Evolutionary conservation across 2,797 vertebrate genomes (phyloP), one percentile per base, ranked within the genome.

Genomic region (Erpetoichthys calabaricus): DNA sequence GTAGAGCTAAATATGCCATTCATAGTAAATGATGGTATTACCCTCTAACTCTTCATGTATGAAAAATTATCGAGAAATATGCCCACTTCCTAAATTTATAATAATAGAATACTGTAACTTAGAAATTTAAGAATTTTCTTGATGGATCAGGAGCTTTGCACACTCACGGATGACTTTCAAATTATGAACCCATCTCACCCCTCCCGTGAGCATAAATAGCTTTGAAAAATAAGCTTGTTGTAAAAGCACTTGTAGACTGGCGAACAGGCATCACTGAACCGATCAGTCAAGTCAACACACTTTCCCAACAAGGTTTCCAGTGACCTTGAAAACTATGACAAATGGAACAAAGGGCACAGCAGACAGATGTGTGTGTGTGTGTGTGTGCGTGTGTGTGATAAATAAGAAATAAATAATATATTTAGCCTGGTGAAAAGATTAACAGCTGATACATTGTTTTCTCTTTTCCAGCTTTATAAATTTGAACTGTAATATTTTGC

Each of bases 161-260:
- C 25, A 25, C 25, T 25, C 25, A 25, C 25, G 25, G 25, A 25
- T 25, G 25, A 25, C 25, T 25, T 25, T 25, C 25, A 25, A 25
- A 25, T 25, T 25, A 25, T 25, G 25, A 25, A 25, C 25, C 25
- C 25, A 25, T 25, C 25, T 25, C 2, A 25, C 25, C 25, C 25
- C 25, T 25, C 25, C 25, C 25, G 25, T 25, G 25, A 25, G 69
- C 65, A 63, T 63, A 53, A 7, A 2, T 45, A 71, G 65, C 66
- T 70, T 70, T 78, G 77, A 70, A 75, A 68, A 82, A 79, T 85
- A 76, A 70, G 67, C 75, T 82, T 75, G 78, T 85, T 88, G 73
- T 73, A 63, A 43, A 64, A 69, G 57, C 61, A 57, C 45, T 44
- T 3, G 45, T 59, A 64, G 67, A 67, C 66, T 43, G 61, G 8